Evolutionary conservation across 1,140 invertebrate genomes (phyloP).

Genomic region (Pseudachorutes palmiensis): DNA sequence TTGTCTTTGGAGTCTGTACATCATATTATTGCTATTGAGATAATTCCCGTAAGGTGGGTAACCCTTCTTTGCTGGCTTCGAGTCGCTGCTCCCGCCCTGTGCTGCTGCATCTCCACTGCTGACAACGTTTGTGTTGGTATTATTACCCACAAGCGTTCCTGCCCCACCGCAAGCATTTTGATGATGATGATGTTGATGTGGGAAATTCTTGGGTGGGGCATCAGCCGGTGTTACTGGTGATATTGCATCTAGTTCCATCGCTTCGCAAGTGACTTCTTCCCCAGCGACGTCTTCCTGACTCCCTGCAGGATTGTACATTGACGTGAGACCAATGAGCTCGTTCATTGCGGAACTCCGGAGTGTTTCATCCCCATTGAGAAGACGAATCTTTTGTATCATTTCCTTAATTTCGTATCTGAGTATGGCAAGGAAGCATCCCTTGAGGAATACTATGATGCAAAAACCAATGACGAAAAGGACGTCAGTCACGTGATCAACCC

Average conservation of each 20-base stretch:
- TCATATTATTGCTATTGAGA: constrained; percentile 18
- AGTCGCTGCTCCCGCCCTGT: too few relatives aligned
- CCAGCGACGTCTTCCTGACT: neutral
- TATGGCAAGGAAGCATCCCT: constrained; percentile 80
- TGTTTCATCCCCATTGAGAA: constrained; percentile 47
- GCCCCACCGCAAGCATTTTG: constrained; percentile 9
- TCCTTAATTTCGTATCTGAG: constrained; percentile 51
- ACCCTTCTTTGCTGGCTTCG: neutral
- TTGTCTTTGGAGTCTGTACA: neutral
- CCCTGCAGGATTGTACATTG: constrained; percentile 26
- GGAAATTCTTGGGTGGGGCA: neutral
- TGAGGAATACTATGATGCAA: constrained; percentile 81
- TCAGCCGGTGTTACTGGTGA: neutral
- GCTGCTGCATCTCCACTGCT: neutral
- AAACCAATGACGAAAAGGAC: constrained; percentile 75
- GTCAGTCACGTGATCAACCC: constrained; percentile 68
- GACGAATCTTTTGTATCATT: constrained; percentile 71
- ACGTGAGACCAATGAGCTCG: constrained; percentile 37
- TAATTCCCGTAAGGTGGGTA: constrained; percentile 13
- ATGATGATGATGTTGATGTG: constrained; percentile 16
- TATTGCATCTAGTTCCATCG: neutral
- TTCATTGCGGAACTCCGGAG: constrained; percentile 31
- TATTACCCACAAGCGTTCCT: neutral
- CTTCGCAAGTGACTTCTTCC: constrained; percentile 3
- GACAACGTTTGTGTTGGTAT: neutral